Conservation (phyloP, 37 sponge, comb jelly and placozoan species). For the Axinella damicornis region DNA sequence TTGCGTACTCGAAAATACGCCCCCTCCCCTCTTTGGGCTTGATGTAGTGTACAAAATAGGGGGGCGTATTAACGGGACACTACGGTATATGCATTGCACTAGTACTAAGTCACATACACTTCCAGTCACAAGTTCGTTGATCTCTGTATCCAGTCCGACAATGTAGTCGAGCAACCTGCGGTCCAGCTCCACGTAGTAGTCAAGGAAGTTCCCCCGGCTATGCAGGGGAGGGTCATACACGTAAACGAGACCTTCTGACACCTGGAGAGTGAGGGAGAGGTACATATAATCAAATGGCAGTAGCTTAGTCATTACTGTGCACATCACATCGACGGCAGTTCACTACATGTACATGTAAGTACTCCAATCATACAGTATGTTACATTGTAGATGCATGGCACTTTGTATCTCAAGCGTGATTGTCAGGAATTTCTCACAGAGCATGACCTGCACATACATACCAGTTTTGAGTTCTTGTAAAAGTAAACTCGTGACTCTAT, state of each 20-base stretch:
- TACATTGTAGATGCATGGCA: too few relatives aligned
- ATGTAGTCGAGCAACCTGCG: conserved; percentile 76
- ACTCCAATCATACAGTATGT: too few relatives aligned
- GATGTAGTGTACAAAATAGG: too few relatives aligned
- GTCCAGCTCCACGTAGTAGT: conserved; percentile 64
- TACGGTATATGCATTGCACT: neutral
- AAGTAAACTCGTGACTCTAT: conserved; percentile 66
- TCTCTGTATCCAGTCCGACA: conserved; percentile 80
- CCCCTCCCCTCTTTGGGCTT: too few relatives aligned
- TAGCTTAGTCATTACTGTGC: too few relatives aligned
- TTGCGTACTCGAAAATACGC: too few relatives aligned
- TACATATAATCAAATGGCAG: neutral
- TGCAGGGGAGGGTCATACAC: conserved; percentile 56
- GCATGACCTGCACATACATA: too few relatives aligned
- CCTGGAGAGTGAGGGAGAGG: conserved; percentile 9
- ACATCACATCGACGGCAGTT: too few relatives aligned
- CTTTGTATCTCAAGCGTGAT: neutral
- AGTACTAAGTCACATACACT: too few relatives aligned
- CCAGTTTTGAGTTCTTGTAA: too few relatives aligned
- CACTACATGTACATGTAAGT: too few relatives aligned
- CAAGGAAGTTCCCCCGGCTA: conserved; percentile 55
- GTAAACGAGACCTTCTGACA: conserved; percentile 51
- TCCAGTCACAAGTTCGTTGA: conserved; percentile 77
- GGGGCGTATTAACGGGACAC: too few relatives aligned
- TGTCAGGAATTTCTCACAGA: conserved; percentile 54